These are phyloP conservation scores for Florisuga fusca DNA, from an alignment of 2,797 vertebrate genomes.

Conservation along the genomic window DNA sequence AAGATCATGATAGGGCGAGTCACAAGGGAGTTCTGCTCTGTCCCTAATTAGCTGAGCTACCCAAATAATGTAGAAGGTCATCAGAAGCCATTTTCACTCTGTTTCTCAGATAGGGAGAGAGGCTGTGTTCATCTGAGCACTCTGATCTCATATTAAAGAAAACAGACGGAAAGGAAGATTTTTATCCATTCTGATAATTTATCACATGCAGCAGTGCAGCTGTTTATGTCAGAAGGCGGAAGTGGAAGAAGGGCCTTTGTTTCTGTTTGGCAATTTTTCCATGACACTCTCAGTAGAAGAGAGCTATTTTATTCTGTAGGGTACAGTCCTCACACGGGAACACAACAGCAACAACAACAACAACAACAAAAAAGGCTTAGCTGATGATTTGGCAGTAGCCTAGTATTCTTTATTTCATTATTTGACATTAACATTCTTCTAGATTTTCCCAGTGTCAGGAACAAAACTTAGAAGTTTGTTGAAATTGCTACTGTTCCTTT, in stretches of 20 bases:
- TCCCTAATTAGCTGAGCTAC: conserved; percentile 65
- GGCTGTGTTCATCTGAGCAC: background rate
- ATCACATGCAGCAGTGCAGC: conserved; percentile 4
- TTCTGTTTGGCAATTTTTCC: conserved; percentile 53
- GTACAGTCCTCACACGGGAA: conserved; percentile 6
- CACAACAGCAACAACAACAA: background rate
- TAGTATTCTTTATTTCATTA: background rate
- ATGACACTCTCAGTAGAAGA: conserved; percentile 7
- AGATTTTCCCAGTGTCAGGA: background rate
- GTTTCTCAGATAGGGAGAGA: conserved; percentile 7
- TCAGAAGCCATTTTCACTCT: conserved; percentile 51
- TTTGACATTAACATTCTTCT: background rate
- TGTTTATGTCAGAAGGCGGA: conserved; percentile 14
- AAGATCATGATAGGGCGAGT: conserved; percentile 53
- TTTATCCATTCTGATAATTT: conserved; percentile 31
- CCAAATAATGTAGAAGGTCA: conserved; percentile 62
- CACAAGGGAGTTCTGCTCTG: conserved; percentile 42
- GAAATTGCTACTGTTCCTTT: background rate
- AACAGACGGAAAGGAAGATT: conserved; percentile 27
- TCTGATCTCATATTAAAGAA: conserved; percentile 41
- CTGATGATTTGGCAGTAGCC: conserved; percentile 5
- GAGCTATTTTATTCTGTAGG: conserved; percentile 20
- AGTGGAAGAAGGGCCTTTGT: conserved; percentile 31
- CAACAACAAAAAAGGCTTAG: background rate
- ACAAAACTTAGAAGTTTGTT: background rate